Conservation (phyloP, 92 coral and sea anemone species). For the Paramuricea clavata region DNA sequence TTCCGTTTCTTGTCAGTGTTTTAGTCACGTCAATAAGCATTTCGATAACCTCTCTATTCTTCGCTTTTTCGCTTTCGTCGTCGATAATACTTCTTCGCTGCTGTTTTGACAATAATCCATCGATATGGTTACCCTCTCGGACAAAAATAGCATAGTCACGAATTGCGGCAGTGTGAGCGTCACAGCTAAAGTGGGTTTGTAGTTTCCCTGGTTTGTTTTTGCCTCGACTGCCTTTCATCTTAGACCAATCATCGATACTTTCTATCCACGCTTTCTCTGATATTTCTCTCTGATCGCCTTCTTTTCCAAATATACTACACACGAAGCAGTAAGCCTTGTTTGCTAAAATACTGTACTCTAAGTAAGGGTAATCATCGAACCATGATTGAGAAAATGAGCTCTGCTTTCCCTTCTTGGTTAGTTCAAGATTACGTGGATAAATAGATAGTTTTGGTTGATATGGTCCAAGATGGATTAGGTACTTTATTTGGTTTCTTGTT, state of each 20-base stretch:
- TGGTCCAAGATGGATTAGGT: slow-evolving; percentile 22
- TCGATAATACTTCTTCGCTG: background rate
- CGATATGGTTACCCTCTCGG: background rate
- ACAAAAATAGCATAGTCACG: background rate
- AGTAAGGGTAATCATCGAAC: slow-evolving; percentile 10
- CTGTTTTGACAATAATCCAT: slow-evolving; percentile 19
- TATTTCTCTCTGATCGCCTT: background rate
- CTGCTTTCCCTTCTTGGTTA: slow-evolving; percentile 15
- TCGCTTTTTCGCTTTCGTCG: background rate
- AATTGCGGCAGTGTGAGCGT: background rate
- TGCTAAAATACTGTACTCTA: background rate
- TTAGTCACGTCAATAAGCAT: too few relatives aligned
- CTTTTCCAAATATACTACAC: background rate
- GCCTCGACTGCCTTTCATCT: slow-evolving; percentile 34
- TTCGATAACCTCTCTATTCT: slow-evolving; percentile 21
- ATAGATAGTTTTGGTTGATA: background rate
- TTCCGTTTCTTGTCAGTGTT: too few relatives aligned
- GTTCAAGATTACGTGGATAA: background rate
- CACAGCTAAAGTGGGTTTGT: background rate
- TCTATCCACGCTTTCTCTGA: background rate
- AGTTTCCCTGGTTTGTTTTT: background rate
- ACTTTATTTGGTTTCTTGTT: slow-evolving; percentile 2
- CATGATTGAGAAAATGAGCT: slow-evolving; percentile 8
- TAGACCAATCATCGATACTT: background rate
- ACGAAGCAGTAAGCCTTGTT: slow-evolving; percentile 14